A percentile compares a stretch with the other conserved stretches of the same genome.
Conservation (phyloP, 2,888 invertebrate genomes). For the Lottia scabra region DNA sequence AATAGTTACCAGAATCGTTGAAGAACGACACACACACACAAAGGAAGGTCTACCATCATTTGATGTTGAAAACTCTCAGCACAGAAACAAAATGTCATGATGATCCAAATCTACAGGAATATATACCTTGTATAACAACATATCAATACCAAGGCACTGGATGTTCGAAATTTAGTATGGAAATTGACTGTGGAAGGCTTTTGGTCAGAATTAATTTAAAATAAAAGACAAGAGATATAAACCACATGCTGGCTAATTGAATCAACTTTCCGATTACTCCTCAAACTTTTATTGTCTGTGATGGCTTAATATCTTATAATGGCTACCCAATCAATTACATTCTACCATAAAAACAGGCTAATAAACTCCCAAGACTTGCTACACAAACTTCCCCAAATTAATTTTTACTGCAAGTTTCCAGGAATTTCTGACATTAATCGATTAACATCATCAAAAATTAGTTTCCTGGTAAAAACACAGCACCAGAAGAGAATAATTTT, state of each 20-base stretch:
- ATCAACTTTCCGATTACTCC: constrained; percentile 20
- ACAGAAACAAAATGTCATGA: too few relatives aligned
- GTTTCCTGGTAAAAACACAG: too few relatives aligned
- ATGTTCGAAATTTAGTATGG: not conserved
- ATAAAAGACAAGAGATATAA: constrained; percentile 40
- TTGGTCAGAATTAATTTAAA: constrained; percentile 39
- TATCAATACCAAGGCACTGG: not conserved
- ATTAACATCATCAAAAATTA: too few relatives aligned
- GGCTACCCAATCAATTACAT: constrained; percentile 3
- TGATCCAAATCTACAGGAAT: too few relatives aligned
- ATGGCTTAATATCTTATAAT: constrained; percentile 1
- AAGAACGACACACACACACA: too few relatives aligned
- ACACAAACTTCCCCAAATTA: too few relatives aligned
- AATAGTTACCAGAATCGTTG: too few relatives aligned
- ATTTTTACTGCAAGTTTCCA: too few relatives aligned
- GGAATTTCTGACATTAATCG: too few relatives aligned
- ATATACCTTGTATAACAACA: not conserved
- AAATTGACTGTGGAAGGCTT: not conserved
- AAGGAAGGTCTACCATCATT: too few relatives aligned
- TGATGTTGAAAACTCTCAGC: too few relatives aligned
- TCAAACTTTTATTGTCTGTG: constrained; percentile 2
- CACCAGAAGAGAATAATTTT: too few relatives aligned
- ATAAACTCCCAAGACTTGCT: not conserved
- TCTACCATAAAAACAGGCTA: not conserved
- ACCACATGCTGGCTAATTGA: constrained; percentile 50